Conservation (phyloP, 1,140 invertebrate genomes). For the Wiebesia pumilae region DNA sequence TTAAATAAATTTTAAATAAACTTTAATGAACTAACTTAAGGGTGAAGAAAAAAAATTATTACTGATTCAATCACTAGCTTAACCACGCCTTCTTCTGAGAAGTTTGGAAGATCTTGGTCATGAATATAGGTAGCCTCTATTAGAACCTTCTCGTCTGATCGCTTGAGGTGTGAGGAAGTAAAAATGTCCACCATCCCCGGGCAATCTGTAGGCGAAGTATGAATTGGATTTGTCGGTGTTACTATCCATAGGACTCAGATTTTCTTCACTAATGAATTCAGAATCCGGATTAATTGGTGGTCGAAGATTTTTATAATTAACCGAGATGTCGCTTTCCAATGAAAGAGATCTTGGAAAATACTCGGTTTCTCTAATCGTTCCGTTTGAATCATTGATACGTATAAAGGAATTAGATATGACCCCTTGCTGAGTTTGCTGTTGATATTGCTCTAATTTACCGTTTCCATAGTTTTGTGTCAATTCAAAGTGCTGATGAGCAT, state of each 20-base stretch:
- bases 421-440: constrained; percentile 46
- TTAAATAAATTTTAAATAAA: no score
- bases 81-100: constrained; percentile 73
- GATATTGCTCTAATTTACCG: constrained; percentile 43
- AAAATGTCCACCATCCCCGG: constrained; percentile 82
- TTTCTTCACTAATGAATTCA: constrained; percentile 69
- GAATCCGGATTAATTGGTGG: constrained; percentile 76
- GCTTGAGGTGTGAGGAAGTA: constrained; percentile 85
- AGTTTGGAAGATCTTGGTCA: constrained; percentile 68
- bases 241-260: constrained; percentile 23
- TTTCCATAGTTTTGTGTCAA: constrained; percentile 54
- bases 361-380: constrained; percentile 1
- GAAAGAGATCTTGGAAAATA: constrained; percentile 60
- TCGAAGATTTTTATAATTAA: constrained; percentile 75
- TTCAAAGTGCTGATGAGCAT: not conserved
- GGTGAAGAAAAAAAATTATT: no score
- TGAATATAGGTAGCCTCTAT: constrained; percentile 66
- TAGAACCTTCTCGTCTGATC: constrained; percentile 67
- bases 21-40: no score
- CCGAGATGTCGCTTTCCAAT: constrained; percentile 71
- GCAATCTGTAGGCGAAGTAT: constrained; percentile 81
- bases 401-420: constrained; percentile 45
- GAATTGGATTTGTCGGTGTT: constrained; percentile 72
- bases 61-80: not conserved
- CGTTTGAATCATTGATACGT: constrained; percentile 50